Conservation (phyloP, 2,797 vertebrate genomes). For the Otus scops region DNA sequence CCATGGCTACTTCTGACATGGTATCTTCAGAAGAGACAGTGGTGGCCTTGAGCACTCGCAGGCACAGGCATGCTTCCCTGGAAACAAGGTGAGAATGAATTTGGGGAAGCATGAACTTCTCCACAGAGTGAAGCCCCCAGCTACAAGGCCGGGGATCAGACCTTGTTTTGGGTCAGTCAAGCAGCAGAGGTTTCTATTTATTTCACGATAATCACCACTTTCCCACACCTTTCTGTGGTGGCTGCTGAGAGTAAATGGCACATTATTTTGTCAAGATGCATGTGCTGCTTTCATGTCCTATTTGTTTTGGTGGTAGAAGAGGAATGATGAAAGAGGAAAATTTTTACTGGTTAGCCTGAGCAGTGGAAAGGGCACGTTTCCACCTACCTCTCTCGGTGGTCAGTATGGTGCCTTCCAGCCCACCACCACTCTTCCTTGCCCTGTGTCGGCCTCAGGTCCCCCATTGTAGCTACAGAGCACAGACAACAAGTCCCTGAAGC, state of each 20-base stretch:
- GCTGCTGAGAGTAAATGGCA: background rate
- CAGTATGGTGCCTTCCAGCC: background rate
- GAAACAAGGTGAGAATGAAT: background rate
- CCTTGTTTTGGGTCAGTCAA: background rate
- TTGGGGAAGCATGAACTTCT: background rate
- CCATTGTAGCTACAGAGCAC: background rate
- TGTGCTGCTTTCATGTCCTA: background rate
- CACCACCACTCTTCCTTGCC: background rate
- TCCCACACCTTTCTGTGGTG: background rate
- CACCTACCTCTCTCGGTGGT: background rate
- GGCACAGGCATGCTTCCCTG: background rate
- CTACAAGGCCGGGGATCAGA: background rate
- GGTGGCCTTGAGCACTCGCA: background rate
- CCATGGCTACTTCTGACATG: background rate
- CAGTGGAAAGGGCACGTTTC: background rate
- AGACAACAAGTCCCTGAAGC: background rate
- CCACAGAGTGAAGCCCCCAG: background rate
- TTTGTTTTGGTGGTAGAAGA: background rate
- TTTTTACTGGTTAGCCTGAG: background rate
- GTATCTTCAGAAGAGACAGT: background rate
- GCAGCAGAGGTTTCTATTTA: background rate
- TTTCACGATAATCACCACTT: background rate
- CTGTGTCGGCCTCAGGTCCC: too few relatives aligned
- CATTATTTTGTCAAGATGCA: accelerated
- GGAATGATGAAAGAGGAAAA: background rate